These are phyloP conservation scores for Ormia ochracea DNA, from an alignment of 2,888 invertebrate species.

Conservation along the genomic window DNA sequence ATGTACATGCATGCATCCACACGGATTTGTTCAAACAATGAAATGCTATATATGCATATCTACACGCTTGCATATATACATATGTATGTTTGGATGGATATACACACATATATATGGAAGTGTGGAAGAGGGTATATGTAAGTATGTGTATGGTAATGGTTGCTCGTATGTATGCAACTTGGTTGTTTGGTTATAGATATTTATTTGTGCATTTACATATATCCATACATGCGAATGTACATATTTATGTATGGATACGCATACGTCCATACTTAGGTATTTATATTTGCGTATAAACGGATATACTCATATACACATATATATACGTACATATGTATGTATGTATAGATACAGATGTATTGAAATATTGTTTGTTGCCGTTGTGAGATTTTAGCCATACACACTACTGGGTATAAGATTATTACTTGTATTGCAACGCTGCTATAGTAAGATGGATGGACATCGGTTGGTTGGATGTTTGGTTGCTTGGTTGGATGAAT, in stretches of 20 bases:
- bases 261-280: neutral
- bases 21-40: too few species aligned
- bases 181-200: too few species aligned
- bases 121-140: neutral
- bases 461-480: conserved; percentile 36
- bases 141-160: too few species aligned
- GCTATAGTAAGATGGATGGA: conserved; percentile 37
- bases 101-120: neutral
- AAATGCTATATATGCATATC: too few species aligned
- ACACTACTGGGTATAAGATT: conserved; percentile 38
- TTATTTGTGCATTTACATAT: neutral
- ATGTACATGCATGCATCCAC: too few species aligned
- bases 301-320: neutral
- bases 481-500: conserved; percentile 20
- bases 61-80: too few species aligned
- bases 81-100: neutral
- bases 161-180: neutral
- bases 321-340: neutral
- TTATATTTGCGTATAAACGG: too few species aligned
- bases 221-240: neutral
- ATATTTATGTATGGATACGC: neutral
- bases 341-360: too few species aligned
- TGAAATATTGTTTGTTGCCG: neutral
- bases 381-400: conserved; percentile 5
- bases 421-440: neutral